phyloP scores from a whole-genome alignment of 1,140 invertebrate genomes.

The Leptinotarsa texana region DNA sequence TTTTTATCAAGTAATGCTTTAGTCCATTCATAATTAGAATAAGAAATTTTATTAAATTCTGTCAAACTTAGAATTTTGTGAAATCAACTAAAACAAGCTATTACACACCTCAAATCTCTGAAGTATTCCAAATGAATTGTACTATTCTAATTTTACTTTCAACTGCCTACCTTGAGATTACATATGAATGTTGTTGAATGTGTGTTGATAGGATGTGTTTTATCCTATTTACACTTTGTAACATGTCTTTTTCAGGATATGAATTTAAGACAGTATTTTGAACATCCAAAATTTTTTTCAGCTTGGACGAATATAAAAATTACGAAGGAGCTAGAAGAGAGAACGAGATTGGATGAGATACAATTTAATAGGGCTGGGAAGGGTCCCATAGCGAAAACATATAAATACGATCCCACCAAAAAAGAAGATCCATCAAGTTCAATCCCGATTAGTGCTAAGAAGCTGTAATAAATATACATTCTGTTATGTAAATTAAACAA shows the following conservation, averaged over 20 bases:
- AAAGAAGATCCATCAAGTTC: constrained; percentile 54
- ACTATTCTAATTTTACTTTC: too few species aligned
- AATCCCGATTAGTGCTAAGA: constrained; percentile 53
- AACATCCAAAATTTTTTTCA: constrained; percentile 52
- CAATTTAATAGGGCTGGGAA: constrained; percentile 82
- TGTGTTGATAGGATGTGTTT: too few species aligned
- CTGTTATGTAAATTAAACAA: background rate
- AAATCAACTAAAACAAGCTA: too few species aligned
- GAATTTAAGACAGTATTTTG: background rate
- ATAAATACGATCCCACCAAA: constrained; percentile 82
- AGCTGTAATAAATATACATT: constrained; percentile 23
- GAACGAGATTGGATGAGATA: constrained; percentile 74
- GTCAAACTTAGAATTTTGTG: too few species aligned
- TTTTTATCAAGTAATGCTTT: too few species aligned
- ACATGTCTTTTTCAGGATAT: constrained; percentile 45
- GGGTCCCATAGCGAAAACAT: constrained; percentile 85
- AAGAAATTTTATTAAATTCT: too few species aligned
- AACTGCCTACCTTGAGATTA: too few species aligned
- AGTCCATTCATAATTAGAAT: too few species aligned
- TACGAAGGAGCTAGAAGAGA: constrained; percentile 74
- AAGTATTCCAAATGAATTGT: too few species aligned
- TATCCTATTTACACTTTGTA: constrained; percentile 31
- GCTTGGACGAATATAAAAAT: constrained; percentile 85
- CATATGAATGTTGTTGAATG: too few species aligned
- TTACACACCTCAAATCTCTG: too few species aligned